These are phyloP conservation scores for Sinopyrophorus schimmeli DNA, from an alignment of 2,888 invertebrate species.

Conservation along the genomic window DNA sequence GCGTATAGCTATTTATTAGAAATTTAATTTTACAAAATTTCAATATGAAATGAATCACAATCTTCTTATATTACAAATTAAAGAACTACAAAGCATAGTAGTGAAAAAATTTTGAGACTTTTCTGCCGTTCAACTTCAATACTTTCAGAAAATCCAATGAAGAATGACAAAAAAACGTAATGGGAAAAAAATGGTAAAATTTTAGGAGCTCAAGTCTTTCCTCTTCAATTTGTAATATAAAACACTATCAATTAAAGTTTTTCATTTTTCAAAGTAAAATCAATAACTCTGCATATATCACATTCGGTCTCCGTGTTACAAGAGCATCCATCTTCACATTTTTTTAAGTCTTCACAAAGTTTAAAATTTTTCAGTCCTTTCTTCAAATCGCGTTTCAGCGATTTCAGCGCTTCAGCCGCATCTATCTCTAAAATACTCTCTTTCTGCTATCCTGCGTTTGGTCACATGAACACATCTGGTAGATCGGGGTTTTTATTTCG, in stretches of 20 bases:
- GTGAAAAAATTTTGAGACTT: neutral
- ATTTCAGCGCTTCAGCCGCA: constrained; percentile 43
- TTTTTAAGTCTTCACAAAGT: constrained; percentile 53
- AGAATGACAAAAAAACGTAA: too few species aligned
- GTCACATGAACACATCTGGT: constrained; percentile 84
- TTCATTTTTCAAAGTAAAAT: constrained; percentile 54
- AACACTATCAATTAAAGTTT: constrained; percentile 46
- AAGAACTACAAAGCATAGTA: neutral
- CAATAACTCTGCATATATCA: constrained; percentile 54
- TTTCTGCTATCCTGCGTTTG: constrained; percentile 53
- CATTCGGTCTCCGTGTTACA: constrained; percentile 54
- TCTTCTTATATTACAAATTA: too few species aligned
- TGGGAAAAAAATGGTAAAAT: too few species aligned
- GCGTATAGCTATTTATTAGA: too few species aligned
- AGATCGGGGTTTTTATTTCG: constrained; percentile 57
- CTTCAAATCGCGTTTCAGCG: constrained; percentile 49
- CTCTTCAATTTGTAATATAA: too few species aligned
- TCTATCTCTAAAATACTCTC: constrained; percentile 23
- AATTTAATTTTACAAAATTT: too few species aligned
- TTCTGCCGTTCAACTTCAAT: neutral
- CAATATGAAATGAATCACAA: too few species aligned
- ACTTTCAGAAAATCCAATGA: too few species aligned
- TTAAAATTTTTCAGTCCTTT: constrained; percentile 51
- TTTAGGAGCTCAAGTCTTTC: too few species aligned
- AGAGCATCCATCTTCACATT: constrained; percentile 53